These are phyloP conservation scores for Rhagoletis pomonella DNA, from an alignment of 1,140 invertebrate species.

Conservation along the genomic window DNA sequence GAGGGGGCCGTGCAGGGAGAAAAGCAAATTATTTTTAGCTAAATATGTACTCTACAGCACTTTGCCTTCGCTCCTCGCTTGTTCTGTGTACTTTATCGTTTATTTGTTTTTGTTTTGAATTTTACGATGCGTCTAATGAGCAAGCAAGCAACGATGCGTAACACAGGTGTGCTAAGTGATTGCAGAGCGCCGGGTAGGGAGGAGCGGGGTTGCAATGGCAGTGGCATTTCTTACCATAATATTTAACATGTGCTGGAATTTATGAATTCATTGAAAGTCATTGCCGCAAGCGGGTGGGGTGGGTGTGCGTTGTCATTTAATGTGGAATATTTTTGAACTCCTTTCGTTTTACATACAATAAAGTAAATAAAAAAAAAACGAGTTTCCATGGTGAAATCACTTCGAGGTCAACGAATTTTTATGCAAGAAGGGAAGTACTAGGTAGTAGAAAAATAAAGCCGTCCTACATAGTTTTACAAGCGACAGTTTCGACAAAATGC, in stretches of 20 bases:
- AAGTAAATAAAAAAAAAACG: not conserved
- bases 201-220: not conserved
- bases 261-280: conserved; percentile 48
- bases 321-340: conserved; percentile 40
- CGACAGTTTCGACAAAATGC: no score
- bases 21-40: conserved; percentile 37
- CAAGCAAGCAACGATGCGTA: conserved; percentile 10
- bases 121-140: conserved; percentile 45
- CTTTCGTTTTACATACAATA: not conserved
- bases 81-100: conserved; percentile 9
- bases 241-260: conserved; percentile 52
- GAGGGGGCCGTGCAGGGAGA: not conserved
- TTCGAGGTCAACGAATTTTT: conserved; percentile 9
- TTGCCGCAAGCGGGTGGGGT: conserved; percentile 21
- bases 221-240: not conserved
- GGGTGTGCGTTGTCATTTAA: not conserved
- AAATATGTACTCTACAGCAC: not conserved
- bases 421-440: no score
- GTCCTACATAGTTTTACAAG: no score
- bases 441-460: no score
- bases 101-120: conserved; percentile 39
- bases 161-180: not conserved
- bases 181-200: not conserved
- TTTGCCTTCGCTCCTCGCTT: not conserved
- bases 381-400: conserved; percentile 51